Base-by-base conservation (phyloP, 1,140 invertebrate species). In the Pemphigus obesinymphae region DNA sequence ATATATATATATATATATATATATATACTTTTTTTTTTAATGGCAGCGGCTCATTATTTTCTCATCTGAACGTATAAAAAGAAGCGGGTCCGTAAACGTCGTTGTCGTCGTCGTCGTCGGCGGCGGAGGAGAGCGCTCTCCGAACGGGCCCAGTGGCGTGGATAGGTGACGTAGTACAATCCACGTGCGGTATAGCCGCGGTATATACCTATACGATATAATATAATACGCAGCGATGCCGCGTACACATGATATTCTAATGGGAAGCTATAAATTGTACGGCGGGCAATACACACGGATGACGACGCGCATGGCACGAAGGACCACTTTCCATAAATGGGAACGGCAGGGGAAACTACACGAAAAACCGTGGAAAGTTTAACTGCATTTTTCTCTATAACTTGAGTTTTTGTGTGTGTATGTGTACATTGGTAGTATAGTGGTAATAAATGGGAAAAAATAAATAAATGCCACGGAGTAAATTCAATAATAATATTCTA, bases 301-400 rank as follows among this genome's bases (percentile, higher is more conserved):
- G 66, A 29, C 29, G 61, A 63, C 50, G 73, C 50, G 17, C 50
- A n/a, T 29, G 31, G n/a, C 63, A 23, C 29, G 29, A 29, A 11
- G 37, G 75, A 61, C 76, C 37, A 80, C 76, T 43, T 80, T 58
- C 76, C 76, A 13, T 80, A 80, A 80, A 80, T 45, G 76, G 76
- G 63, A 43, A 23, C n/a, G 37, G n/a, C 63, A 45, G 48, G 37
- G 73, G 73, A 45, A 70, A 43, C 68, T 68, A 68, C 68, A 70
- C 68, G 72, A 75, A 75, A 50, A 75, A 75, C 72, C 48, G 45
- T 75, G 48, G 72, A 75, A 75, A 75, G 48, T 75, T 75, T 53
- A 53, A 75, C 45, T 29, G 72, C 45, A 53, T 75, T 75, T 75
- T 73, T 73, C 45, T 73, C 43, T 31, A 48, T 31, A 31, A 26